Percentiles rank a stretch among this genome's conserved stretches.
phyloP scores from a whole-genome alignment of 2,797 vertebrate species.

The Tachyglossus aculeatus region DNA sequence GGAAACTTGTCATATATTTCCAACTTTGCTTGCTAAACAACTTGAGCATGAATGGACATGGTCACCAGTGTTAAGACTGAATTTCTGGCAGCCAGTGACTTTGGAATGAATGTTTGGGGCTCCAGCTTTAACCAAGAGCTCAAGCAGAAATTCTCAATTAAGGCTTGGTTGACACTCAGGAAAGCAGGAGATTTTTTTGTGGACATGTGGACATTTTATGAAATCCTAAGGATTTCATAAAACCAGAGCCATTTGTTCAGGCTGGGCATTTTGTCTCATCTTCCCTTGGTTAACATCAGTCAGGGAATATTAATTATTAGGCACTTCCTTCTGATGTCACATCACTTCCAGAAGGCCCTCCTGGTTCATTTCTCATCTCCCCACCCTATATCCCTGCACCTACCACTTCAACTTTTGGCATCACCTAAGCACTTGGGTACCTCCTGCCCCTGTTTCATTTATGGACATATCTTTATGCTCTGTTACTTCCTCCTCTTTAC shows the following conservation, averaged over 20 bases:
- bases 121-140: slow-evolving; percentile 38
- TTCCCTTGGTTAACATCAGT: no score
- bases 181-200: slow-evolving; percentile 56
- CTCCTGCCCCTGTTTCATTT: no score
- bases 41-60: slow-evolving; percentile 22
- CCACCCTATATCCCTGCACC: no score
- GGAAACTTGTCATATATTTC: slow-evolving; percentile 26
- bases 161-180: slow-evolving; percentile 7
- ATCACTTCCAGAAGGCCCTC: no score
- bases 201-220: slow-evolving; percentile 52
- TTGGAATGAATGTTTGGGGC: slow-evolving; percentile 36
- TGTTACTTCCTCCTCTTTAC: no score
- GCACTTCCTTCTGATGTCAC: no score
- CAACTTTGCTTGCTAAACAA: background rate
- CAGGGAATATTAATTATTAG: no score
- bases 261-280: background rate
- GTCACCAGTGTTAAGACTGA: slow-evolving; percentile 4
- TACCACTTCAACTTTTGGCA: no score
- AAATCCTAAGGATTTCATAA: slow-evolving; percentile 27
- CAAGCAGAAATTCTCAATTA: slow-evolving; percentile 60
- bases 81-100: background rate
- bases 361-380: no score
- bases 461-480: no score
- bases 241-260: background rate
- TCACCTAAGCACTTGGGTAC: no score